Evolutionary conservation across 2,888 invertebrate genomes (phyloP).

Genomic region (Sarcophaga rosellei): DNA sequence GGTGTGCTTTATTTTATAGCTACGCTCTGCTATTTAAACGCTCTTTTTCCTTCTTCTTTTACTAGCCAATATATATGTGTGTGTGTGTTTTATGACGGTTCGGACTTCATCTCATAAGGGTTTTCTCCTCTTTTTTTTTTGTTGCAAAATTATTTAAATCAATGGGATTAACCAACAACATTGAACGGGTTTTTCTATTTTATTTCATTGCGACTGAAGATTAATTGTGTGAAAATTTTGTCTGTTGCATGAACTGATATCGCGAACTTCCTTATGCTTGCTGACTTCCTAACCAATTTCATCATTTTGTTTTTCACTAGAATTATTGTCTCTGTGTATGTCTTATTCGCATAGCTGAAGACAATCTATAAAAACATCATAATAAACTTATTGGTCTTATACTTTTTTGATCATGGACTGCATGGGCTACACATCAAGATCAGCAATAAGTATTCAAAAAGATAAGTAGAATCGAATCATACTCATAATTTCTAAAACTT

Average conservation of each 20-base stretch:
- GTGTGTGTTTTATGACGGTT: conserved; percentile 30
- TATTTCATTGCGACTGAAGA: background rate
- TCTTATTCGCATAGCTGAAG: no score
- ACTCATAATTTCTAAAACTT: no score
- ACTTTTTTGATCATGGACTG: no score
- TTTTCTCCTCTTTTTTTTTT: background rate
- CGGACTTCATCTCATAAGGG: background rate
- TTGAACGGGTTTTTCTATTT: background rate
- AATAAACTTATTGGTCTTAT: no score
- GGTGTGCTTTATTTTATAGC: conserved; percentile 56
- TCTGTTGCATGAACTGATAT: background rate
- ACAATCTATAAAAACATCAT: no score
- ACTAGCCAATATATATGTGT: background rate
- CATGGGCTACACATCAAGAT: no score
- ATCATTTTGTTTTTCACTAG: background rate
- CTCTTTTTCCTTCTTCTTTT: background rate
- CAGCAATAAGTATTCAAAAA: no score
- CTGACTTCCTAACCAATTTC: conserved; percentile 5
- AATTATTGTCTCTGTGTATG: no score
- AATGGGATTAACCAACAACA: background rate
- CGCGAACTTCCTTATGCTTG: background rate
- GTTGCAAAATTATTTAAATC: conserved; percentile 3
- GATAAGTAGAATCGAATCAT: no score
- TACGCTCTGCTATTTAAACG: background rate
- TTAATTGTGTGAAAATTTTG: conserved; percentile 12